Conservation (phyloP, 2,888 invertebrate species). For the Ferrisia virgata region DNA sequence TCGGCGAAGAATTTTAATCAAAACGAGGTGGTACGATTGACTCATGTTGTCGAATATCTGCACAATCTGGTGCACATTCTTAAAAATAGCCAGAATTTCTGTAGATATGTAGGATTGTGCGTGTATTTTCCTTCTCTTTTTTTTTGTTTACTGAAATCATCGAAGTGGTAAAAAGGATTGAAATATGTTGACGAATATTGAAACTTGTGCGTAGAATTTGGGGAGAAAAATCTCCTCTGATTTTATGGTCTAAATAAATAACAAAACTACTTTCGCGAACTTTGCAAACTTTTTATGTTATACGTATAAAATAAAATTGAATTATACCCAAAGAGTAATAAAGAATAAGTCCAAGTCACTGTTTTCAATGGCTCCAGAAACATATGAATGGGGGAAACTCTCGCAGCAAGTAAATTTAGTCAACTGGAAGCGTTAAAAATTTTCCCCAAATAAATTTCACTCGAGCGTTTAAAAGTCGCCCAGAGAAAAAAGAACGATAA, state of each 20-base stretch:
- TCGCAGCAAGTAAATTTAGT: conserved; percentile 6
- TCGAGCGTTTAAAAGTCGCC: conserved; percentile 6
- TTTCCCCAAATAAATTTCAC: conserved; percentile 1
- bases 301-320: conserved; percentile 27
- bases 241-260: conserved; percentile 4
- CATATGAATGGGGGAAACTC: conserved; percentile 16
- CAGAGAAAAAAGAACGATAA: neutral
- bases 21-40: neutral
- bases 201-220: neutral
- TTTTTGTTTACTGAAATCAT: neutral
- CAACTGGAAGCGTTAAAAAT: conserved; percentile 10
- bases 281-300: conserved; percentile 22
- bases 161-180: neutral
- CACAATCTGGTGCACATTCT: too few species aligned
- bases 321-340: conserved; percentile 9
- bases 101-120: neutral
- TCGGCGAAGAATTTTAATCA: neutral
- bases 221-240: neutral
- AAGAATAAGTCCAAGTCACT: conserved; percentile 7
- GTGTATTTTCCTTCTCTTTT: too few species aligned
- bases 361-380: conserved; percentile 3
- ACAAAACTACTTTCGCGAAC: neutral
- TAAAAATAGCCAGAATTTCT: too few species aligned
- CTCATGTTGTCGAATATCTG: neutral
- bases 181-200: neutral